Conservation (phyloP, 53 echinoderm and acorn worm species). For the Astropecten irregularis region DNA sequence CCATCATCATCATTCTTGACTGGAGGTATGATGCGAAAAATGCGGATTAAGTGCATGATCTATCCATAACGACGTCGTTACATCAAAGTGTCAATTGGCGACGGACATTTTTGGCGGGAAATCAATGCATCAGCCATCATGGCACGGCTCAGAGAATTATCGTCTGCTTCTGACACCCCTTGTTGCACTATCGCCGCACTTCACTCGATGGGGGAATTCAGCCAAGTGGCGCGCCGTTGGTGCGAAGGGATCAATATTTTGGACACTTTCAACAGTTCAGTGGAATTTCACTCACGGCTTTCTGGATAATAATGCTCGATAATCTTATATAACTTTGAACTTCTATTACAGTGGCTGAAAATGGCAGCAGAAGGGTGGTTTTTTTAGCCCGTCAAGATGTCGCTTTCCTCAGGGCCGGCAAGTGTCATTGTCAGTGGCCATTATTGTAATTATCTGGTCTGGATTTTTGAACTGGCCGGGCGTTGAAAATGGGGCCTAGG, state of each 20-base stretch:
- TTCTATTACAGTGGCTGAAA: no score
- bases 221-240: not conserved
- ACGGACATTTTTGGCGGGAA: slow-evolving; percentile 59
- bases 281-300: slow-evolving; percentile 15
- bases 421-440: no score
- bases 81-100: slow-evolving; percentile 62
- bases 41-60: slow-evolving; percentile 59
- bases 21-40: slow-evolving; percentile 47
- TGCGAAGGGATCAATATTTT: slow-evolving; percentile 47
- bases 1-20: slow-evolving; percentile 45
- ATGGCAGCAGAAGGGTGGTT: no score
- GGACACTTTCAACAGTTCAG: slow-evolving; percentile 48
- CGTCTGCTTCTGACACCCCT: slow-evolving; percentile 56
- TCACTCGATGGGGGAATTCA: slow-evolving; percentile 8
- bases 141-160: slow-evolving; percentile 34
- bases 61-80: slow-evolving; percentile 50
- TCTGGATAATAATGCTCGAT: slow-evolving; percentile 3
- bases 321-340: no score
- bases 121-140: slow-evolving; percentile 41
- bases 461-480: no score
- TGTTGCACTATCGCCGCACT: slow-evolving; percentile 45
- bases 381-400: no score
- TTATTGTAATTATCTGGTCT: no score
- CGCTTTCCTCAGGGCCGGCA: no score
- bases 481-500: no score